Evolutionary conservation across 2,888 invertebrate genomes (phyloP).

Genomic region (Galerucella calmariensis): DNA sequence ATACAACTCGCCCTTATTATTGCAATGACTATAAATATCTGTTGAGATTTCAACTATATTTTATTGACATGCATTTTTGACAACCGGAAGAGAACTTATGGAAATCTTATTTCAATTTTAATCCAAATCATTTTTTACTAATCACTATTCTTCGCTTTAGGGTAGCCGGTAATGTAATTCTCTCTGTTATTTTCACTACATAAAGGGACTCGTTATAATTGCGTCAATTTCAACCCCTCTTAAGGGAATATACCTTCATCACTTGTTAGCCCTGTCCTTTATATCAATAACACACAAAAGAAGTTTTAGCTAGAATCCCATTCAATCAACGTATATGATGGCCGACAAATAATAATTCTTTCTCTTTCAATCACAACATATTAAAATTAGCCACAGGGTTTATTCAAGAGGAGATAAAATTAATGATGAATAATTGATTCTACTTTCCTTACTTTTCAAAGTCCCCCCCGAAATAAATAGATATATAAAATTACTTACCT

Average conservation of each 20-base stretch:
- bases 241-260: conserved; percentile 50
- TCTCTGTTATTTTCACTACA: conserved; percentile 49
- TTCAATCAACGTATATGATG: conserved; percentile 18
- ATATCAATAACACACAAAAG: conserved; percentile 45
- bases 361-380: conserved; percentile 15
- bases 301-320: conserved; percentile 39
- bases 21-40: no score
- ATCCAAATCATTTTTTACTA: conserved; percentile 22
- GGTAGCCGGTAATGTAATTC: conserved; percentile 49
- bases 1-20: no score
- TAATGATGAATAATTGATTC: neutral
- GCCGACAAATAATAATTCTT: conserved; percentile 10
- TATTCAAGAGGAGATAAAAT: neutral
- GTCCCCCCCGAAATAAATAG: no score
- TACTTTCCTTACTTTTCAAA: no score
- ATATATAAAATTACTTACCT: conserved; percentile 60
- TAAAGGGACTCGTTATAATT: conserved; percentile 50
- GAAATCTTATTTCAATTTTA: neutral
- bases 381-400: conserved; percentile 7
- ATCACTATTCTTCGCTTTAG: conserved; percentile 28
- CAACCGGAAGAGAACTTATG: neutral
- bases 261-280: conserved; percentile 50
- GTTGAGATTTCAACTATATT: no score
- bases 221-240: conserved; percentile 52
- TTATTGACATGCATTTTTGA: no score